Evolutionary conservation across 2,113 vertebrate genomes (phyloP), one percentile per base, ranked within the genome.

Genomic region (Formicarius rufipectus): DNA sequence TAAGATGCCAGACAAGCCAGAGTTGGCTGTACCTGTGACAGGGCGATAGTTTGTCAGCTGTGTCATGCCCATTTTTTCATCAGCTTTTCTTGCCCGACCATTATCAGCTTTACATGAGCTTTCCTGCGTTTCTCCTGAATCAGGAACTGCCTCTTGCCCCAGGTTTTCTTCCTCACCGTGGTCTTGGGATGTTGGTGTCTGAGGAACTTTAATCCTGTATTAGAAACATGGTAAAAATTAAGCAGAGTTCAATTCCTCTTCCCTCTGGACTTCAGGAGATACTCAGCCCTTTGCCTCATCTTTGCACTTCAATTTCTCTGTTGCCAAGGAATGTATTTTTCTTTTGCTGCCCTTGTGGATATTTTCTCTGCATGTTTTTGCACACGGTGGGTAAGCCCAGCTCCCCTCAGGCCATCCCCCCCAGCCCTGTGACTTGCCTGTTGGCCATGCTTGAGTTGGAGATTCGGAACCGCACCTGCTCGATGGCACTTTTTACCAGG

Each of bases 401-500:
- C 2, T 86, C 33, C 72, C 72, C 82, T 33, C 21, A 33, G 14
- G 19, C 40, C 71, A 40, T 1, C 30, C 53, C 79, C 17, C 40
- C 30, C 42, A 56, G 3, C 18, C 21, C 3, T 13, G 39, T 5
- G 52, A 98, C 99, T 98, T 97, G 98, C 99, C 99, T 98, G 93
- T 96, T 96, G 11, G 97, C 98, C 2, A 98, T 90, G 96, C 97
- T 98, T 2, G 99, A 99, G 75, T 98, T 99, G 97, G 99, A 99
- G 96, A 99, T 99, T 30, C 97, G 98, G 97, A 99, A 99, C 18
- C 99, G 99, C 88, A 99, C 98, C 97, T 99, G 99, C 73, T 99
- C 99, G 2, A 99, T 99, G 74, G 99, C 97, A 11, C 98, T 98
- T 67, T 86, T 98, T 59, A 99, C 98, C 3, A 99, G 94, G 4